Percentiles rank a stretch among this genome's conserved stretches.
Evolutionary conservation across 2,888 invertebrate genomes (phyloP).

Genomic region (Tanypteryx hageni): DNA sequence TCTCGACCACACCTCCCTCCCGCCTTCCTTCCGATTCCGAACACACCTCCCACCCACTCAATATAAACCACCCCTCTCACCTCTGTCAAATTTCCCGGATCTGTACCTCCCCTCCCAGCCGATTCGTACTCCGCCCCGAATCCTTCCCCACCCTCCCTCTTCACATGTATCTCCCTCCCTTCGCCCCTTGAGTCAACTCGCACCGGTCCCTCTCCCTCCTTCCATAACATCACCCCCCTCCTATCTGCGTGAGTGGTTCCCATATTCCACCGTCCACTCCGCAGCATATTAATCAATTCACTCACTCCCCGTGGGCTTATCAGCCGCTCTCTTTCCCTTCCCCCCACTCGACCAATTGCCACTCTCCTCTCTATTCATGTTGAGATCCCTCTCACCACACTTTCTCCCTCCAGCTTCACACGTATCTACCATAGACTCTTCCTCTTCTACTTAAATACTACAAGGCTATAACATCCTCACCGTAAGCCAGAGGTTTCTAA

Average conservation of each 20-base stretch:
- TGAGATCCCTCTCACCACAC: neutral
- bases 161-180: neutral
- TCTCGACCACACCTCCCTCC: too few relatives aligned
- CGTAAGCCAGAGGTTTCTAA: too few relatives aligned
- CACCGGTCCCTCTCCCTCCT: neutral
- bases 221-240: neutral
- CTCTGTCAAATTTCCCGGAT: too few relatives aligned
- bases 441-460: too few relatives aligned
- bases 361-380: neutral
- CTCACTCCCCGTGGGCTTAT: neutral
- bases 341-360: neutral
- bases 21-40: too few relatives aligned
- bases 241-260: conserved; percentile 12
- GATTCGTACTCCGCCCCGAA: neutral
- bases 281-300: conserved; percentile 48
- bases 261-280: conserved; percentile 55
- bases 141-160: neutral
- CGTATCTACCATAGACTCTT: too few relatives aligned
- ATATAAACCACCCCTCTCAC: too few relatives aligned
- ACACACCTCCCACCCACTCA: too few relatives aligned
- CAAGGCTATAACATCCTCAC: too few relatives aligned
- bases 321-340: neutral
- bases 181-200: neutral
- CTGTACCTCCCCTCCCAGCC: too few relatives aligned
- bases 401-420: neutral